Evolutionary conservation across 2,113 vertebrate species (phyloP), one percentile per base, ranked within the genome.

Genomic region (Nestor notabilis): DNA sequence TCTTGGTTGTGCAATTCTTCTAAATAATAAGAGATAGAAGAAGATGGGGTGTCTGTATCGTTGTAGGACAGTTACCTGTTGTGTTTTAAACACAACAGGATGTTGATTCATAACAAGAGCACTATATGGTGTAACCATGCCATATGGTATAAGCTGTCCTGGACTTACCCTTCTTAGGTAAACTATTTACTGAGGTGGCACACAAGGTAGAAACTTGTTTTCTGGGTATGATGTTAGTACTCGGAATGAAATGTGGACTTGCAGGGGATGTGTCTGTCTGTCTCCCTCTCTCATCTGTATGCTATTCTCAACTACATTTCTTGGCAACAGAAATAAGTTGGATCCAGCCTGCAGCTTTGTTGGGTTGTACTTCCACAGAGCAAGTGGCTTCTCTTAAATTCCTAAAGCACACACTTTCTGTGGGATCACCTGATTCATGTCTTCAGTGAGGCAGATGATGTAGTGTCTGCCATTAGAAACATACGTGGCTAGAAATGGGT

Each of bases 41-140:
- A 78, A 85, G 49, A n/a, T 24, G 8, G 29, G 15, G 10, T 31
- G 4, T 18, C 17, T 49, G 8, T 66, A 25, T 56, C 29, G 2
- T 5, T 61, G 28, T 60, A 16, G 39, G 47, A 46, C 53, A 35
- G 55, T 79, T n/a, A 53, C 11, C 23, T 47, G 16, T 11, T 65
- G 2, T 55, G 37, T 79, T 91, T 71, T 44, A 83, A 37, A 58
- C 33, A 31, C 33, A 9, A 31, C 35, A 12, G 46, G 27, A 25
- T 83, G 23, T 66, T 84, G 47, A 35, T 92, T 82, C 7, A 5
- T 43, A n/a, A 11, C 16, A 44, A 31, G n/a, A 78, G 10, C 1
- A 0, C 35, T 55, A 0, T 29, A 4, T 28, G 31, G 13, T 60
- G 20, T 24, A 69, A 39, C 56, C 17, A 5, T 17, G 16, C 53